Evolutionary conservation across 2,888 invertebrate species (phyloP).

Genomic region (Artemia sinica): DNA sequence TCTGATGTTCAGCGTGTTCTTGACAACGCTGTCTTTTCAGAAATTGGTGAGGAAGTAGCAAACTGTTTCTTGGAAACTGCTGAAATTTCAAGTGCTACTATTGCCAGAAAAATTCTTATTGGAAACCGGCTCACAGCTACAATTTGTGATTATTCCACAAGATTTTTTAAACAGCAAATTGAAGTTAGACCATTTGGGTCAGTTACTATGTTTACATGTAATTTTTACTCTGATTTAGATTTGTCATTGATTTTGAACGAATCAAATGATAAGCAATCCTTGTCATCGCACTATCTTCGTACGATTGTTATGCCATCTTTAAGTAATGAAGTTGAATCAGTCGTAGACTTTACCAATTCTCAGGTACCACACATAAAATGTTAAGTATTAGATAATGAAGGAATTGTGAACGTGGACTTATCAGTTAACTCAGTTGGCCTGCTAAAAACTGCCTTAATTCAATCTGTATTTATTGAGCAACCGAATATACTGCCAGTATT

Average conservation of each 20-base stretch:
- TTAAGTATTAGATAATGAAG: neutral
- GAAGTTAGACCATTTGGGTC: constrained; percentile 10
- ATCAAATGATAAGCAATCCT: neutral
- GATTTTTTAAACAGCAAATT: neutral
- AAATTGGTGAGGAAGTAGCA: neutral
- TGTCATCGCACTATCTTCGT: neutral
- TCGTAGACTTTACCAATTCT: neutral
- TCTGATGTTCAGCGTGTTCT: neutral
- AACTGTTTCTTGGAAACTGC: neutral
- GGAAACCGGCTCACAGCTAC: neutral
- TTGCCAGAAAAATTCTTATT: neutral
- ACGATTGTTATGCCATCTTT: neutral
- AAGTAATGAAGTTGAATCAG: constrained; percentile 2
- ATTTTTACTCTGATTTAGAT: constrained; percentile 14
- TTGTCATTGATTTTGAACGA: neutral
- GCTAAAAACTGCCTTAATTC: constrained; percentile 11
- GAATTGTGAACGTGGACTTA: neutral
- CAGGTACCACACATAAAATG: constrained; percentile 8
- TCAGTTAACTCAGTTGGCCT: neutral
- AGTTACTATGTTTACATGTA: constrained; percentile 13
- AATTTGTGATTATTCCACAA: neutral
- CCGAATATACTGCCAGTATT: neutral
- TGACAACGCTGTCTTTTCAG: neutral
- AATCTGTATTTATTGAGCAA: neutral
- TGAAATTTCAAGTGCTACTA: neutral